A percentile compares a stretch with the other conserved stretches of the same genome.
Conservation (phyloP, 2,797 vertebrate species). For the Hephaestus fuliginosus region DNA sequence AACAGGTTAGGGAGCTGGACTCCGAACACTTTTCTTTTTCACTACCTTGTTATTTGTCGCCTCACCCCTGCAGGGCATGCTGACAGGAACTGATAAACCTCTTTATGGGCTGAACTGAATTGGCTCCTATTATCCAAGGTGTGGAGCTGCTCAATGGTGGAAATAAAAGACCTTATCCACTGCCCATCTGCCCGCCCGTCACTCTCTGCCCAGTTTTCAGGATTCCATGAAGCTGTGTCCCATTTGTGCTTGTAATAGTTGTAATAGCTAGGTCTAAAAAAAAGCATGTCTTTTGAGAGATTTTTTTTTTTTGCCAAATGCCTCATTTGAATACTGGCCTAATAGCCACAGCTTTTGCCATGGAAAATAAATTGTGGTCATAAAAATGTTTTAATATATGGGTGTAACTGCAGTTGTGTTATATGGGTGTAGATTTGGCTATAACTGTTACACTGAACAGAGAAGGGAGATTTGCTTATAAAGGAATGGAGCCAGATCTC, state of each 20-base stretch:
- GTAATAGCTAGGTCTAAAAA: slow-evolving; percentile 37
- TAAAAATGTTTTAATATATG: slow-evolving; percentile 54
- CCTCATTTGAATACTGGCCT: slow-evolving; percentile 59
- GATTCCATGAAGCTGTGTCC: slow-evolving; percentile 68
- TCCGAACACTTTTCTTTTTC: slow-evolving; percentile 80
- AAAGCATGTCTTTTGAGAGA: slow-evolving; percentile 43
- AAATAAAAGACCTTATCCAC: slow-evolving; percentile 84
- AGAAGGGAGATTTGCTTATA: slow-evolving; percentile 60
- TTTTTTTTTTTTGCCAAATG: slow-evolving; percentile 48
- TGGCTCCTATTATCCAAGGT: slow-evolving; percentile 88
- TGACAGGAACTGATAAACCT: slow-evolving; percentile 88
- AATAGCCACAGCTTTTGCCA: slow-evolving; percentile 52
- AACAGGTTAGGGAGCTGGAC: slow-evolving; percentile 79
- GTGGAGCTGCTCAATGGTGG: slow-evolving; percentile 84
- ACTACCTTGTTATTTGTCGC: slow-evolving; percentile 84
- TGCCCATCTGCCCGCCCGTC: slow-evolving; percentile 81
- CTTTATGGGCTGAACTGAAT: slow-evolving; percentile 87
- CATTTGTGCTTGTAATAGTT: slow-evolving; percentile 70
- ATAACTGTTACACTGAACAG: slow-evolving; percentile 42
- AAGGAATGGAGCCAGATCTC: slow-evolving; percentile 61
- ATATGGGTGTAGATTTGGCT: slow-evolving; percentile 46
- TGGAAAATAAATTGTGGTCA: slow-evolving; percentile 52
- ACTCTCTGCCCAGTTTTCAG: slow-evolving; percentile 70
- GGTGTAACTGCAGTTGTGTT: slow-evolving; percentile 45
- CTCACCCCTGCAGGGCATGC: slow-evolving; percentile 84